These are phyloP conservation scores for Calameuta pallipes DNA, from an alignment of 2,888 invertebrate species.

Conservation along the genomic window DNA sequence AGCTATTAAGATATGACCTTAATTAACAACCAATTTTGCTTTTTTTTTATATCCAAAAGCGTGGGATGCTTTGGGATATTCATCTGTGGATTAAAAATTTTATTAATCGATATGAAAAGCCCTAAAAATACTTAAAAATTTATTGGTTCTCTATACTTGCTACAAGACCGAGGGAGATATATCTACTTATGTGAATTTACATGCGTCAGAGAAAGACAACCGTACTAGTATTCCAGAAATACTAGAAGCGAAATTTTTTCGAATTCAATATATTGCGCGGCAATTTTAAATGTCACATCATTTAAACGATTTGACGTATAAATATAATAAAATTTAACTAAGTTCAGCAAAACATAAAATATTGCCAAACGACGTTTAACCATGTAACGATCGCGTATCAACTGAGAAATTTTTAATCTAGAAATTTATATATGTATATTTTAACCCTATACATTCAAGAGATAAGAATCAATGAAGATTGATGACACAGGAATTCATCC, in stretches of 20 bases:
- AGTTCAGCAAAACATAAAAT: background rate
- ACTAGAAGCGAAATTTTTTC: background rate
- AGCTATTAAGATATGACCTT: no score
- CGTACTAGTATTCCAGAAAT: no score
- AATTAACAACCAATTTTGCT: no score
- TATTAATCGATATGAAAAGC: no score
- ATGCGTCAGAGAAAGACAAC: background rate
- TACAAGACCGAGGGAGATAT: background rate
- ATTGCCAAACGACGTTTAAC: background rate
- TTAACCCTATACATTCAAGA: background rate
- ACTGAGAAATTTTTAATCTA: background rate
- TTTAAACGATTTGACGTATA: background rate
- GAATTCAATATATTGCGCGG: background rate
- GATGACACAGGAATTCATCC: background rate
- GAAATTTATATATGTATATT: no score
- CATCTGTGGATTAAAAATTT: no score
- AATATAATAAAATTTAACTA: background rate
- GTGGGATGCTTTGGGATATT: no score
- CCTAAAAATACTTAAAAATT: no score
- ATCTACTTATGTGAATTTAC: background rate
- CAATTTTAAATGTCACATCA: background rate
- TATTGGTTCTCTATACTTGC: background rate
- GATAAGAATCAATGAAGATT: background rate
- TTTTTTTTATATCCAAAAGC: no score
- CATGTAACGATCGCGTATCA: no score